A percentile compares a stretch with the other conserved stretches of the same genome.
Evolutionary conservation across 2,797 vertebrate genomes (phyloP).

Genomic region (Geotrypetes seraphini): DNA sequence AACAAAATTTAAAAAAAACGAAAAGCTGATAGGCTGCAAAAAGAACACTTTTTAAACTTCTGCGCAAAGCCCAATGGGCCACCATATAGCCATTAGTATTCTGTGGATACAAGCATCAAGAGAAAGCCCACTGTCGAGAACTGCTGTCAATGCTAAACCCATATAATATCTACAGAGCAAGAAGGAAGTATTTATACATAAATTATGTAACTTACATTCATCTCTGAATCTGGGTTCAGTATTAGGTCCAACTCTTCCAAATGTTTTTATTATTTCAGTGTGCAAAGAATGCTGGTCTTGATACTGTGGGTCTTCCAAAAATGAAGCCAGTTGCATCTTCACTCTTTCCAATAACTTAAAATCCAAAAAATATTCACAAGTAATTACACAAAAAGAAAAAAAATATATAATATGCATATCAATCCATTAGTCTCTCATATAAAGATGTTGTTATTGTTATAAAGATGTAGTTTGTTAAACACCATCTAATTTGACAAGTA

Average conservation of each 20-base stretch:
- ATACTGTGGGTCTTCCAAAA: slow-evolving; percentile 95
- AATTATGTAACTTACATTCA: slow-evolving; percentile 70
- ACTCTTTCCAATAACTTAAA: slow-evolving; percentile 89
- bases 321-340: slow-evolving; percentile 96
- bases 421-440: background rate
- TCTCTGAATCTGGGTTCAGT: slow-evolving; percentile 94
- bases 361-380: slow-evolving; percentile 1
- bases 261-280: slow-evolving; percentile 93
- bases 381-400: background rate
- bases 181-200: slow-evolving; percentile 1
- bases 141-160: no score
- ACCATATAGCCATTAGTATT: no score
- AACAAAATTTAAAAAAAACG: no score
- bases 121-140: no score
- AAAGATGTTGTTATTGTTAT: rapidly evolving
- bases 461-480: background rate
- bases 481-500: no score
- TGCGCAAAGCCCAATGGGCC: no score
- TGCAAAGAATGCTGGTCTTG: slow-evolving; percentile 96
- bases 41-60: no score
- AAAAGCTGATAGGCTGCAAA: no score
- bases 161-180: background rate
- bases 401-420: background rate
- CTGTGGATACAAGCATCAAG: no score
- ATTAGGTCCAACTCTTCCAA: slow-evolving; percentile 92